Conservation (phyloP, 1,140 invertebrate species). For the Ptiloglossa arizonensis region DNA sequence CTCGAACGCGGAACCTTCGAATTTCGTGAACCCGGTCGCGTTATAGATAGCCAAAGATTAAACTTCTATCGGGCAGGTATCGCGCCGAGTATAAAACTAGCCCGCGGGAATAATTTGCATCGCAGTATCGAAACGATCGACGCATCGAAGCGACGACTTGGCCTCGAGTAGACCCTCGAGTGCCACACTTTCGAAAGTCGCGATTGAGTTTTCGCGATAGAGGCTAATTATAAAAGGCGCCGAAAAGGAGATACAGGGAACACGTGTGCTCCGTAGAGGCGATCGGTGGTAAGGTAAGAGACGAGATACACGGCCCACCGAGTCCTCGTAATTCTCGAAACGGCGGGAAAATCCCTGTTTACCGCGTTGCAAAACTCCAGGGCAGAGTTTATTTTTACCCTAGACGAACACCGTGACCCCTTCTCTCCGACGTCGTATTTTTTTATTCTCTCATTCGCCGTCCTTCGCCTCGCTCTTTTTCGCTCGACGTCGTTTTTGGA, state of each 20-base stretch:
- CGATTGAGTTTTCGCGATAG: slow-evolving; percentile 34
- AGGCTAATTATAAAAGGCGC: slow-evolving; percentile 45
- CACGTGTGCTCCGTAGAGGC: slow-evolving; percentile 12
- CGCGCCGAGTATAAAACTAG: too few species aligned
- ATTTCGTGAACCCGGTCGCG: too few species aligned
- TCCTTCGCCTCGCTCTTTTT: neutral
- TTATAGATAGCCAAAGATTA: too few species aligned
- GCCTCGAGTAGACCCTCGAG: neutral
- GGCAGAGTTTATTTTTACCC: slow-evolving; percentile 69
- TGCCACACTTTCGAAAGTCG: slow-evolving; percentile 3
- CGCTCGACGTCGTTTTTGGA: neutral
- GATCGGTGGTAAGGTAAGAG: neutral
- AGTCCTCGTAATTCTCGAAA: slow-evolving; percentile 7
- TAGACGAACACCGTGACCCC: slow-evolving; percentile 45
- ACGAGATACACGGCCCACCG: too few species aligned
- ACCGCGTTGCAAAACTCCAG: slow-evolving; percentile 63
- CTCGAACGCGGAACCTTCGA: too few species aligned
- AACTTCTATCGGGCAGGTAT: too few species aligned
- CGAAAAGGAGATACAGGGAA: slow-evolving; percentile 3
- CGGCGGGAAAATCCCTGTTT: slow-evolving; percentile 34
- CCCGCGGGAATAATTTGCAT: too few species aligned
- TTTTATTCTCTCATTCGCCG: neutral
- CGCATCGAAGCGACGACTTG: too few species aligned
- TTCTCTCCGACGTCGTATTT: slow-evolving; percentile 21
- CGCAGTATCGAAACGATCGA: too few species aligned